Base-by-base conservation (phyloP, 1,140 invertebrate genomes). In the Macrocentrus cingulum region DNA sequence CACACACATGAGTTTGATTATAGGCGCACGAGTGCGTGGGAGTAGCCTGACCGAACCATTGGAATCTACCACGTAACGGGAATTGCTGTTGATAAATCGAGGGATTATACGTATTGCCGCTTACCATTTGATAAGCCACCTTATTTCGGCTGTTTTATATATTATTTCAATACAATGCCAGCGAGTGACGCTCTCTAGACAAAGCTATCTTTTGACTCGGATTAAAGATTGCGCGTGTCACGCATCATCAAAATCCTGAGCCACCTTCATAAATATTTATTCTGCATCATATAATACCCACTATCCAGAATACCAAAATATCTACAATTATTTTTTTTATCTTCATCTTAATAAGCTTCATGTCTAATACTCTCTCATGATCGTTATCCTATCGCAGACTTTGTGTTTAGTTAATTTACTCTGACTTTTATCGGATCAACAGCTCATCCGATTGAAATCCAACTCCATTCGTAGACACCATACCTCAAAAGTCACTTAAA, bases 51-150 rank as follows among this genome's bases (percentile, higher is more conserved):
- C 58, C 58, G 58, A 22, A 60, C 50, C 51, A 60, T 54, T 55
- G 58, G 58, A 60, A 60, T 60, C 37, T 9, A 29, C n/a, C 58
- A 60, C 39, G 36, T 60, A 60, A 60, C 58, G 58, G 58, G 50
- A 48, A 54, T 60, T 32, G 48, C 39, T 16, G 51, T 55, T 49
- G 44, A 60, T 60, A 8, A 22, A 16, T 29, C 15, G 58, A 60
- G 16, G 45, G 19, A 57, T 57, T 57, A 50, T 57, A 49, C n/a
- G n/a, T 39, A 41, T 49, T 45, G 9, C 29, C 34, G n/a, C 20
- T 46, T 45, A 37, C 29, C 46, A 45, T 49, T 60, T 45, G 50
- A 53, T 41, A 25, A 55, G 32, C 18, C 22, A 25, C 34, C 11
- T 45, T n/a, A n/a, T n/a, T 48, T 42, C 45, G 13, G 42, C 41